These are phyloP conservation scores for Lamellibrachia luymesi DNA, from an alignment of 1,140 invertebrate species.

Conservation along the genomic window DNA sequence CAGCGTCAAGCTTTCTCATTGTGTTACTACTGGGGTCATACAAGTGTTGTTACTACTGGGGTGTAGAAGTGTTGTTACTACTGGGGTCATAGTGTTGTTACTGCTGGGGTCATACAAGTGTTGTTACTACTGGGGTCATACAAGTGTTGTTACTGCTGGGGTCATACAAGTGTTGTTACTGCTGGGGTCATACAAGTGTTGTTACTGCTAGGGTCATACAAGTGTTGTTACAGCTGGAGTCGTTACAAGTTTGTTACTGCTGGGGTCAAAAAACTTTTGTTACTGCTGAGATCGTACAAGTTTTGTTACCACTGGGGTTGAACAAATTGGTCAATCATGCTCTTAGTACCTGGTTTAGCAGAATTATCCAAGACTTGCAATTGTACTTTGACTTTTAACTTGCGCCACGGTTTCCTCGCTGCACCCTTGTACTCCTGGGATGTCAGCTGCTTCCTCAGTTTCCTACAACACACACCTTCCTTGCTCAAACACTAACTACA, in stretches of 20 bases:
- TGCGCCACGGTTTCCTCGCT: slow-evolving; percentile 82
- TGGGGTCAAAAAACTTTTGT: background rate
- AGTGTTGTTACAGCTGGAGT: background rate
- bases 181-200: too few species aligned
- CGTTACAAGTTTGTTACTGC: background rate
- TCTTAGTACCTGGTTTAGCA: background rate
- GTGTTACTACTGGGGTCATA: background rate
- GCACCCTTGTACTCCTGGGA: slow-evolving; percentile 79
- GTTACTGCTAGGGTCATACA: background rate
- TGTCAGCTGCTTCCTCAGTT: slow-evolving; percentile 77
- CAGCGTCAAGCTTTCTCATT: background rate
- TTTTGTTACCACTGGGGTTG: background rate
- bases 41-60: too few species aligned
- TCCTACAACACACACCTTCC: slow-evolving; percentile 61
- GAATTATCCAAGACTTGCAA: background rate
- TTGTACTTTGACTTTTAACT: slow-evolving; percentile 31
- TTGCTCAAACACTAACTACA: background rate
- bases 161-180: too few species aligned
- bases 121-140: too few species aligned
- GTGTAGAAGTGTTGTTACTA: background rate
- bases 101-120: too few species aligned
- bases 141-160: too few species aligned
- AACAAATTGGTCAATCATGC: background rate
- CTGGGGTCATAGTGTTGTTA: too few species aligned
- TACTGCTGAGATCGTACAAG: background rate